These are phyloP conservation scores for Eufriesea mexicana DNA, from an alignment of 1,140 invertebrate genomes.

Conservation along the genomic window DNA sequence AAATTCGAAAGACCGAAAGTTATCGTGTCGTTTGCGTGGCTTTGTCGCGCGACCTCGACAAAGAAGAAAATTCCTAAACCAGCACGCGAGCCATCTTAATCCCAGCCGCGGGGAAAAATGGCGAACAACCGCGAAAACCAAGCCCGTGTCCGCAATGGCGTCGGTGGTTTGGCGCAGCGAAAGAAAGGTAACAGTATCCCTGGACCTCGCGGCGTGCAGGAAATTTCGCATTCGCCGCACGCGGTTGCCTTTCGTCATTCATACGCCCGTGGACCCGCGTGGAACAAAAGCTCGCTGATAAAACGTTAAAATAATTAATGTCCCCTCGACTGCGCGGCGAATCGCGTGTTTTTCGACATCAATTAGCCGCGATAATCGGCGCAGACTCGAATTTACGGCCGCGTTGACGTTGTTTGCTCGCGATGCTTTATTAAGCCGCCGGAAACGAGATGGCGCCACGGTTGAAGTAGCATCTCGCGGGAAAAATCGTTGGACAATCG, in stretches of 20 bases:
- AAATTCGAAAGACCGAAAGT: too few relatives aligned
- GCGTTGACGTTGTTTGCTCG: neutral
- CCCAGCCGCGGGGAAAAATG: neutral
- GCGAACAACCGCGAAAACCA: neutral
- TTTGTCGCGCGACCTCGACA: neutral
- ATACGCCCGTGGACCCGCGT: neutral
- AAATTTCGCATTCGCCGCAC: constrained; percentile 28
- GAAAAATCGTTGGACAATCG: neutral
- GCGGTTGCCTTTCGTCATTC: constrained; percentile 18
- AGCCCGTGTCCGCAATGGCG: neutral
- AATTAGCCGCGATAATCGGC: constrained; percentile 3
- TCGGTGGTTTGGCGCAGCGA: neutral
- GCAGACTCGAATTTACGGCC: neutral
- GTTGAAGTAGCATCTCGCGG: neutral
- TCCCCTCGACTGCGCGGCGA: too few relatives aligned
- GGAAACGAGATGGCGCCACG: neutral
- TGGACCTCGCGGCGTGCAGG: neutral
- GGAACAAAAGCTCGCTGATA: neutral
- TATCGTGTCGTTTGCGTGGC: too few relatives aligned
- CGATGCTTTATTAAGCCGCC: neutral
- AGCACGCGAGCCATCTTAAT: neutral
- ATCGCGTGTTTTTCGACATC: constrained; percentile 13
- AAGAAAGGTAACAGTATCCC: neutral
- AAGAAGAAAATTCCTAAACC: neutral
- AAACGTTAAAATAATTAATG: constrained; percentile 17